Evolutionary conservation across 2,888 invertebrate genomes (phyloP), one percentile per base, ranked within the genome.

Genomic region (Notodonta ziczac): DNA sequence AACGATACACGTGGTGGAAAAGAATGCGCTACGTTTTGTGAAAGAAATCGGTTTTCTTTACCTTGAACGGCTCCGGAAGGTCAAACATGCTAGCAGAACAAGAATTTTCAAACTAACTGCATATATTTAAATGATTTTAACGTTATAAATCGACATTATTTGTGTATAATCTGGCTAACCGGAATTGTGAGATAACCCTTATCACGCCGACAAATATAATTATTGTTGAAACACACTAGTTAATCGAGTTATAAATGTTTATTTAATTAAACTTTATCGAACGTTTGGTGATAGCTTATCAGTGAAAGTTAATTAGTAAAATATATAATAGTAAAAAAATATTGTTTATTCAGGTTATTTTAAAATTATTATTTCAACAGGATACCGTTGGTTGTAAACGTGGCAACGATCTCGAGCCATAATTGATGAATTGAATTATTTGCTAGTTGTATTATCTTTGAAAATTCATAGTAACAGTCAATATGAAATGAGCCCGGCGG

Each of bases 121-220:
- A 46, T n/a, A n/a, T n/a, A 46, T 46, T 46, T n/a, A 6, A 46
- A 46, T n/a, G 46, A 46, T 46, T 46, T 46, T 5, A 46, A 46
- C 46, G 13, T 46, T 46, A n/a, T 16, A 16, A 50, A 16, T 50
- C n/a, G 13, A 48, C 14, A 48, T 48, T n/a, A 48, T 48, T 48
- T 50, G 2, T 16, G 50, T 52, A 56, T 60, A 56, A 52, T 62
- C 52, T 10, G 60, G 52, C 59, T 40, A 56, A 62, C 69, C 54
- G 65, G 65, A 72, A n/a, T 9, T 39, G 42, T 59, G 6, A 60
- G 72, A 70, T 70, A 70, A 52, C 32, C 42, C 53, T 56, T 69
- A 70, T 70, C 70, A 55, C n/a, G 16, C 46, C 50, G 40, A 50
- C 39, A 14, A 8, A 12, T 32, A 35, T 32, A 52, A 32, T 50